phyloP scores from a whole-genome alignment of 1,140 invertebrate species.

The Drosophila rufa region DNA sequence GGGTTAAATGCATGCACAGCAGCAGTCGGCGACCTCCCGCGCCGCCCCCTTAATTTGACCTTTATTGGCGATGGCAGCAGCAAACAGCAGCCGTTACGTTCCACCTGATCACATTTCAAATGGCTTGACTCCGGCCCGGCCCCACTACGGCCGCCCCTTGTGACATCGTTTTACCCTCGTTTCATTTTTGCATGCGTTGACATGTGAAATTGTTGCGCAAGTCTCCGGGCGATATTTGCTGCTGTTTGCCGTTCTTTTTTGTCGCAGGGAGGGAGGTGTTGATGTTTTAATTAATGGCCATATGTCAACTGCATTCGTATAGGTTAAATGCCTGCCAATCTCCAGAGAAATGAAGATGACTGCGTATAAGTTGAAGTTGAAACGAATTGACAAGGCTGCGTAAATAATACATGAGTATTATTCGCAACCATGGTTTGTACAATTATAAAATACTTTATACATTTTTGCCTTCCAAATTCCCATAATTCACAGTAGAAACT shows the following conservation, averaged over 20 bases:
- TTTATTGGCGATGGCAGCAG: constrained; percentile 68
- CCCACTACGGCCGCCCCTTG: neutral
- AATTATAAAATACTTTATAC: neutral
- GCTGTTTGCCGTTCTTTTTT: constrained; percentile 30
- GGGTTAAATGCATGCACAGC: constrained; percentile 65
- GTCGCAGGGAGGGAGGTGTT: constrained; percentile 32
- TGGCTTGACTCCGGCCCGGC: constrained; percentile 13
- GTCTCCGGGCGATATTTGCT: constrained; percentile 68
- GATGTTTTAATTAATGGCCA: constrained; percentile 73
- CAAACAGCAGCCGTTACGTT: constrained; percentile 40
- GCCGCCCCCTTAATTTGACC: constrained; percentile 45
- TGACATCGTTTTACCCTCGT: constrained; percentile 9
- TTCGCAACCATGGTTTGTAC: too few species aligned
- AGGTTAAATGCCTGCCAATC: constrained; percentile 66
- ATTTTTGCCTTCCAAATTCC: too few species aligned
- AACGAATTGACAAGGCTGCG: neutral
- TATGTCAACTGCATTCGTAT: constrained; percentile 66
- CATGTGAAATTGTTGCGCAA: constrained; percentile 75
- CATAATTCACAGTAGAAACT: neutral
- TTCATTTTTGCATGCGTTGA: constrained; percentile 72
- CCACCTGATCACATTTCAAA: constrained; percentile 76
- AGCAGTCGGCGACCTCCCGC: neutral
- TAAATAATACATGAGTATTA: neutral
- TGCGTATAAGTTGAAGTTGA: neutral
- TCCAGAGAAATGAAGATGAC: constrained; percentile 29